These are phyloP conservation scores for Xestia ashworthii DNA, from an alignment of 2,888 invertebrate species.

Conservation along the genomic window DNA sequence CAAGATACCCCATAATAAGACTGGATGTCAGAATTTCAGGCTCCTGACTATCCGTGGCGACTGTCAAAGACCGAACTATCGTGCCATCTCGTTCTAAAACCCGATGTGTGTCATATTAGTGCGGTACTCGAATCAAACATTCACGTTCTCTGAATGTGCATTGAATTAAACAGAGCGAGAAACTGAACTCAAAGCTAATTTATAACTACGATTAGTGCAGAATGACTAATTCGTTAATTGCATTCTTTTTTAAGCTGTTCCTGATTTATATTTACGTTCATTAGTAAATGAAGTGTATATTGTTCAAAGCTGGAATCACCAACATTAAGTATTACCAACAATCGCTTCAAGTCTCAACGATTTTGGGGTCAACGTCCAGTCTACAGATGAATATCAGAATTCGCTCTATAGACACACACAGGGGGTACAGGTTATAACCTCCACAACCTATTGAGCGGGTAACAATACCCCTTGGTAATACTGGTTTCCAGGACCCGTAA, in stretches of 20 bases:
- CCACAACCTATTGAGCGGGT: too few species aligned
- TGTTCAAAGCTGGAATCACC: background rate
- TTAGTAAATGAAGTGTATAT: background rate
- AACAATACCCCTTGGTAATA: background rate
- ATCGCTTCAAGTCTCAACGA: background rate
- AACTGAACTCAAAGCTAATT: constrained; percentile 34
- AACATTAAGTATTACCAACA: background rate
- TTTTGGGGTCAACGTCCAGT: background rate
- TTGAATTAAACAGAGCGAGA: constrained; percentile 60
- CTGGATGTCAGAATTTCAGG: background rate
- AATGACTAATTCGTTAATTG: constrained; percentile 32
- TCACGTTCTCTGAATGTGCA: constrained; percentile 31
- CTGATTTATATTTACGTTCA: constrained; percentile 8
- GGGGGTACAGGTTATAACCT: too few species aligned
- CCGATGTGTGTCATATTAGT: background rate
- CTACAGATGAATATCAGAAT: background rate
- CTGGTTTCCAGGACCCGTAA: background rate
- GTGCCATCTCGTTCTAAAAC: constrained; percentile 7
- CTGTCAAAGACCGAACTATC: background rate
- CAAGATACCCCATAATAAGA: too few species aligned
- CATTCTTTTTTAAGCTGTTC: constrained; percentile 14
- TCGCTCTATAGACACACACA: too few species aligned
- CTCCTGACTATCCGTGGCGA: background rate
- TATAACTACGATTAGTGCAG: constrained; percentile 23
- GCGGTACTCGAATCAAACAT: constrained; percentile 26